A percentile compares a stretch with the other conserved stretches of the same genome.
Conservation (phyloP, 2,888 invertebrate species). For the Macaria liturata region DNA sequence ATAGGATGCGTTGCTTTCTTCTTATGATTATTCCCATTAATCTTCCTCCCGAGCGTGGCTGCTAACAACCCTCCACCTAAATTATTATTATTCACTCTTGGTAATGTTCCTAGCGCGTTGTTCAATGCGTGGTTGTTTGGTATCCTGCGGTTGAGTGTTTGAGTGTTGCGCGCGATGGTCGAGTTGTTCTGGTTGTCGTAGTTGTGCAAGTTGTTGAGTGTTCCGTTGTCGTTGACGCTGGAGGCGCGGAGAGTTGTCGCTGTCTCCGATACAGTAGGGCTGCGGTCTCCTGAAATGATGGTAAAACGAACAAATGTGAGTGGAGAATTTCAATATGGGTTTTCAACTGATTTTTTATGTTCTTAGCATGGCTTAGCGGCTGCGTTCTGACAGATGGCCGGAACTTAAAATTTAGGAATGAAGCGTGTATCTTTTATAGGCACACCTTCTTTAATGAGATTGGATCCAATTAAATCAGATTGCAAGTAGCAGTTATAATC, state of each 20-base stretch:
- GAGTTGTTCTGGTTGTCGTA: conserved; percentile 61
- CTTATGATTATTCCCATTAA: conserved; percentile 80
- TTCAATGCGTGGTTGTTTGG: conserved; percentile 68
- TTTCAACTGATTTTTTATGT: too few relatives aligned
- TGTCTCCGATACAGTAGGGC: conserved; percentile 92
- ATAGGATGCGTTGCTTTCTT: conserved; percentile 78
- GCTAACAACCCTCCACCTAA: conserved; percentile 61
- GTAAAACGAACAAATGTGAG: too few relatives aligned
- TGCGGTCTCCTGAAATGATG: conserved; percentile 86
- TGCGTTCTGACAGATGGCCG: too few relatives aligned
- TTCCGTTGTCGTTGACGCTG: conserved; percentile 82
- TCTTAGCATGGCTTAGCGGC: too few relatives aligned
- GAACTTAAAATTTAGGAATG: too few relatives aligned
- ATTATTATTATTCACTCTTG: conserved; percentile 67
- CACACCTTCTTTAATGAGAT: too few relatives aligned
- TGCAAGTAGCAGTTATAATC: too few relatives aligned
- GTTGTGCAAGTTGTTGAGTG: conserved; percentile 59
- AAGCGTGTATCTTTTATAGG: too few relatives aligned
- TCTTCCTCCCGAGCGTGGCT: conserved; percentile 75
- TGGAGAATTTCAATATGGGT: too few relatives aligned
- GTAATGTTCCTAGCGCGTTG: conserved; percentile 74
- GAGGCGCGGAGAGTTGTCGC: conserved; percentile 92
- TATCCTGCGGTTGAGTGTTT: conserved; percentile 68
- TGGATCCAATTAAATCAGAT: too few relatives aligned
- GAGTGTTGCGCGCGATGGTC: conserved; percentile 65